Evolutionary conservation across 2,888 invertebrate genomes (phyloP), one percentile per base, ranked within the genome.

Genomic region (Diarsia dahlii): DNA sequence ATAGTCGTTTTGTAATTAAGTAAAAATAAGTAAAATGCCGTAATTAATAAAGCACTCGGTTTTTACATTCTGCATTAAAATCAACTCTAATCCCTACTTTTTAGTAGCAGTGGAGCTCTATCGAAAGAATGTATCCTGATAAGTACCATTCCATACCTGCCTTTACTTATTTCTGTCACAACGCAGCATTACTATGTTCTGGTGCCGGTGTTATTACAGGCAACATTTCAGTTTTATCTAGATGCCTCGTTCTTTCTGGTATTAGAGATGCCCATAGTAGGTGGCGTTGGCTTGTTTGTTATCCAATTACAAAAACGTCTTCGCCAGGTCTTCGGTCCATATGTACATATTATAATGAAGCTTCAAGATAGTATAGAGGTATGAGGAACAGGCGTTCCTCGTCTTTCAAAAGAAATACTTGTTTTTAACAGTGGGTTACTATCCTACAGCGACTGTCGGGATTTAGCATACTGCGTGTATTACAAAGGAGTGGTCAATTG

Each of bases 141-240:
- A 39, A 18, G 13, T 13, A 56, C 9, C 9, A n/a, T 45, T 28
- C 23, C 34, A n/a, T 76, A 52, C 9, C 15, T 52, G 28, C 45
- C n/a, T 73, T 12, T 15, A 63, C n/a, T 5, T 52, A 45, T 45
- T 8, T 73, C 8, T 52, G 23, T 60, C 50, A 9, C 12, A 8
- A 20, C 23, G 4, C 12, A 75, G 39, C n/a, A 8, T 60, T 52
- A 39, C 28, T n/a, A 15, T 13, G 2, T 56, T 20, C 56, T 39
- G 9, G 39, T 56, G 12, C 34, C 34, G 23, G 2, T 45, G 28
- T 45, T 58, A 75, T 58, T 76, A 64, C 13, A 45, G 18, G 15
- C 10, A 13, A 45, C 39, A 76, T 76, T 64, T 39, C 39, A 75
- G 23, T 48, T 39, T 48, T 76, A 76, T 75, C 75, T 63, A 5